Percentiles rank a stretch among this genome's conserved stretches.
Evolutionary conservation across 2,888 invertebrate genomes (phyloP).

Genomic region (Cotesia congregata): DNA sequence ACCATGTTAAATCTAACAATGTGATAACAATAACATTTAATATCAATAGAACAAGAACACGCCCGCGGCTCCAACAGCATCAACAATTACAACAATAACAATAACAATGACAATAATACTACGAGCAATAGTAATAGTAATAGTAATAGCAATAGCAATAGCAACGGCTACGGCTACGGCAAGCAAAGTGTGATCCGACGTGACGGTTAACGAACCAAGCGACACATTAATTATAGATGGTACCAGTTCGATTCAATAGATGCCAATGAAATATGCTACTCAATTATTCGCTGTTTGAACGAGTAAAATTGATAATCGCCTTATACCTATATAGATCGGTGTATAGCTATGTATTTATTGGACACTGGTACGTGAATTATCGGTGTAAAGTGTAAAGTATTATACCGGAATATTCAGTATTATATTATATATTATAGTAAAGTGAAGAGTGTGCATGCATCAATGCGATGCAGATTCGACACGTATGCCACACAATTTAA

Average conservation of each 20-base stretch:
- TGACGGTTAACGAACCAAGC: slow-evolving; percentile 44
- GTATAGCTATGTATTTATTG: neutral
- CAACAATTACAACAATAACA: too few relatives aligned
- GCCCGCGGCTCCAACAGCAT: too few relatives aligned
- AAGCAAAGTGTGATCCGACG: slow-evolving; percentile 9
- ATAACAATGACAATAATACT: neutral
- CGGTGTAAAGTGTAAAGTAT: too few relatives aligned
- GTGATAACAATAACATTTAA: neutral
- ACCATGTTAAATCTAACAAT: neutral
- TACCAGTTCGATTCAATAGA: slow-evolving; percentile 56
- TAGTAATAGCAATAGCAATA: neutral
- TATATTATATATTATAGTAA: neutral
- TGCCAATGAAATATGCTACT: slow-evolving; percentile 62
- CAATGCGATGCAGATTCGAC: neutral
- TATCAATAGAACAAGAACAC: neutral
- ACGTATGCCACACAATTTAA: neutral
- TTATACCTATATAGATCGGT: slow-evolving; percentile 12
- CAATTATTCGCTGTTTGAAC: slow-evolving; percentile 63
- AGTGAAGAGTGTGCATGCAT: neutral
- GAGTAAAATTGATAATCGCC: slow-evolving; percentile 56
- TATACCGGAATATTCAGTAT: too few relatives aligned
- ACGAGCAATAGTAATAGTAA: neutral
- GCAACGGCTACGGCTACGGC: neutral
- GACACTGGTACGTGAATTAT: too few relatives aligned
- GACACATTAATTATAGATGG: slow-evolving; percentile 59